Percentiles rank a stretch among this genome's conserved stretches.
These are phyloP conservation scores for Gadopsis marmoratus DNA, from an alignment of 2,797 vertebrate species.

Conservation along the genomic window DNA sequence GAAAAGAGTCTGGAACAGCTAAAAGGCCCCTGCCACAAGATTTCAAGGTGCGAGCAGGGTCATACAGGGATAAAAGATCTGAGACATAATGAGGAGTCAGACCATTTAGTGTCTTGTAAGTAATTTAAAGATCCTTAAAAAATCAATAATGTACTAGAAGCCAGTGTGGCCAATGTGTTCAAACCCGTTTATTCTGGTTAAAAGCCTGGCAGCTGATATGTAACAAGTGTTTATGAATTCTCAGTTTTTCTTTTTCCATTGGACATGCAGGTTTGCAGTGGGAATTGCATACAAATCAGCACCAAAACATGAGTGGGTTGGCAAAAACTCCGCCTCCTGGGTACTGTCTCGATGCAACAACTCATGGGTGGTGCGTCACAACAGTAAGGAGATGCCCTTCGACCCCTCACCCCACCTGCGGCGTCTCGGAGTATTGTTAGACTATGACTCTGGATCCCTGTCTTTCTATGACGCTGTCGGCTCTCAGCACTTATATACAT, in stretches of 20 bases:
- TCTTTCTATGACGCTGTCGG: constrained; percentile 97
- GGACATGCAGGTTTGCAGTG: constrained; percentile 91
- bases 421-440: constrained; percentile 93
- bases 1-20: no score
- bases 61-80: no score
- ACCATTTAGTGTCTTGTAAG: no score
- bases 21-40: no score
- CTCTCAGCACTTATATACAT: constrained; percentile 96
- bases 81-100: no score
- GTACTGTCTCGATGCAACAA: constrained; percentile 97
- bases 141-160: no score
- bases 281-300: constrained; percentile 97
- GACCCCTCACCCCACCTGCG: constrained; percentile 95
- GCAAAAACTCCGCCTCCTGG: constrained; percentile 97
- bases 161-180: no score
- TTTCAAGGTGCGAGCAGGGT: no score
- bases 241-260: background rate
- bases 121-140: no score
- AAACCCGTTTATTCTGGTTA: no score
- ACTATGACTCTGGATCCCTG: constrained; percentile 96
- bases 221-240: constrained; percentile 1
- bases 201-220: no score
- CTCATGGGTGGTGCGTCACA: constrained; percentile 95
- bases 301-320: constrained; percentile 97
- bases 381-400: constrained; percentile 94